phyloP scores from a whole-genome alignment of 2,113 vertebrate genomes.

The Chionomys nivalis region DNA sequence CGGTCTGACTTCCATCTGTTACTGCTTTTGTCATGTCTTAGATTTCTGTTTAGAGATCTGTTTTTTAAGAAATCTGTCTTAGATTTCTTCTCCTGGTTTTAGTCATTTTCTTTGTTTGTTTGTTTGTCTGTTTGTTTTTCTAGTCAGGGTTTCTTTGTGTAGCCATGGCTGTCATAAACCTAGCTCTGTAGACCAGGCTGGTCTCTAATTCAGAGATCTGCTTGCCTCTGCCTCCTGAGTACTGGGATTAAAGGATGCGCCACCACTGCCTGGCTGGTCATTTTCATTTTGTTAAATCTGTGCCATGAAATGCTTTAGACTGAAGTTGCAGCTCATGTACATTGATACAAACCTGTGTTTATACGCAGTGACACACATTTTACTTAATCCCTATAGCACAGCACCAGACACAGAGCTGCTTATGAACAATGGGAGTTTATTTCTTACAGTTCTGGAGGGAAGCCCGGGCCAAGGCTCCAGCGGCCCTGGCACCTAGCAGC shows the following conservation, averaged over 20 bases:
- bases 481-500: background rate
- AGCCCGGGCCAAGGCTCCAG: background rate
- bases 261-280: background rate
- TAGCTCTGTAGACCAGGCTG: background rate
- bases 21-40: background rate
- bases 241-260: background rate
- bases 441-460: background rate
- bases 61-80: slow-evolving; percentile 15
- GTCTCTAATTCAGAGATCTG: background rate
- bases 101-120: background rate
- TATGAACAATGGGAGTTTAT: background rate
- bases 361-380: background rate
- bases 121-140: background rate
- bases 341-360: background rate
- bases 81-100: background rate
- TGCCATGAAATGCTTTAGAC: slow-evolving; percentile 19
- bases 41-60: background rate
- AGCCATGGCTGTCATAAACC: background rate
- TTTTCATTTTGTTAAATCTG: slow-evolving; percentile 38
- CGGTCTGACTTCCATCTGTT: background rate
- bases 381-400: background rate
- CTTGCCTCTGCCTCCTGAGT: background rate
- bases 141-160: background rate
- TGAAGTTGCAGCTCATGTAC: background rate
- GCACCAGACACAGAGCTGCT: background rate